A percentile compares a stretch with the other conserved stretches of the same genome.
phyloP scores from a whole-genome alignment of 2,797 vertebrate genomes.

The Scolopax bukidnonensis region DNA sequence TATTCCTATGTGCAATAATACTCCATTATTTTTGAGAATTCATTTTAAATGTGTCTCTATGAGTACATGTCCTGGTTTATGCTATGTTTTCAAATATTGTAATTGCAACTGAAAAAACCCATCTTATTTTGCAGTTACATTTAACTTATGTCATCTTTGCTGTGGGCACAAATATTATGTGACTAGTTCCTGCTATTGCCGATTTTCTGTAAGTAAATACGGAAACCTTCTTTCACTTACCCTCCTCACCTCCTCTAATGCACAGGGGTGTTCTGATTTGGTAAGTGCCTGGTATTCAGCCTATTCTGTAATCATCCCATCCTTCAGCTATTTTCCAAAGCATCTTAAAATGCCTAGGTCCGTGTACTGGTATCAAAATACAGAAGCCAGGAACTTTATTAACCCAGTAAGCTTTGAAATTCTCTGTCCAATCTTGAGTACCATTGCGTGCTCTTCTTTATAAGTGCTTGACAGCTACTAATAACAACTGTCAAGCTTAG shows the following conservation, averaged over 20 bases:
- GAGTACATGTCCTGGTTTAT: neutral
- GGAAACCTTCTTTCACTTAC: neutral
- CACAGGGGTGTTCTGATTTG: neutral
- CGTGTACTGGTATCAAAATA: neutral
- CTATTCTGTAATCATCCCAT: neutral
- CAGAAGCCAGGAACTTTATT: neutral
- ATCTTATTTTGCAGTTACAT: neutral
- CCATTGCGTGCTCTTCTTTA: neutral
- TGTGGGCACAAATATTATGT: neutral
- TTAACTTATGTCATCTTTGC: neutral
- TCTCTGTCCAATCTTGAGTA: neutral
- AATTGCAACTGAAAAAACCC: neutral
- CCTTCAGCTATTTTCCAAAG: neutral
- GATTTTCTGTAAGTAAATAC: neutral
- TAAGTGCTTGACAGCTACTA: neutral
- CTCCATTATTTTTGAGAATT: neutral
- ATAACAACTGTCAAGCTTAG: neutral
- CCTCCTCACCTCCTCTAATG: neutral
- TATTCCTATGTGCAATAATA: neutral
- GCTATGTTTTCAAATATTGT: neutral
- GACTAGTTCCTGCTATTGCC: neutral
- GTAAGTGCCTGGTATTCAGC: neutral
- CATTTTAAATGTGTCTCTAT: neutral
- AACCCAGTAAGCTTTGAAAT: neutral
- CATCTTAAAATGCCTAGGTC: neutral